Conservation (phyloP, 2,113 vertebrate species). For the Phocoena phocoena region DNA sequence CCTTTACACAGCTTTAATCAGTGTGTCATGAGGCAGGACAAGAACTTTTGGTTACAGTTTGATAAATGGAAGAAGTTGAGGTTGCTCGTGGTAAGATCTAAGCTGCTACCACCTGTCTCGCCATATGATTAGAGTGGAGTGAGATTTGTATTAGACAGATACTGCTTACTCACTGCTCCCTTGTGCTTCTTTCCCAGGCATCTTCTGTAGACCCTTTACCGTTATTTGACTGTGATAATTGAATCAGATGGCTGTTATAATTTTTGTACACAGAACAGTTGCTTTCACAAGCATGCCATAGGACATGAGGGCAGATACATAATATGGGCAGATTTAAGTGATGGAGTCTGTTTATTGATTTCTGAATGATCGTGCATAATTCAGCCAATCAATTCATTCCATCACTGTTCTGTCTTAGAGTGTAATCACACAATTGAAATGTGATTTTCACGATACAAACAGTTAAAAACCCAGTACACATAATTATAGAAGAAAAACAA, state of each 20-base stretch:
- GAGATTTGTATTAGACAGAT: not conserved
- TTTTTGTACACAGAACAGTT: not conserved
- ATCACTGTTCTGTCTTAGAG: not conserved
- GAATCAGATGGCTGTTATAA: not conserved
- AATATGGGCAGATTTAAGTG: not conserved
- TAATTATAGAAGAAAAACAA: conserved; percentile 50
- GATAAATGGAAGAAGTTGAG: conserved; percentile 3
- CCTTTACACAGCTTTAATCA: not conserved
- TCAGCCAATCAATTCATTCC: not conserved
- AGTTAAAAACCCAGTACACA: conserved; percentile 37
- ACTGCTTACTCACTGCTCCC: not conserved
- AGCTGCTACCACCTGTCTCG: not conserved
- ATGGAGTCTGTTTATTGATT: conserved; percentile 29
- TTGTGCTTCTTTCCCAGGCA: not conserved
- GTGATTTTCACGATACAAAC: conserved; percentile 31
- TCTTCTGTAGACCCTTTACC: not conserved
- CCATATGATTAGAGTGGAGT: not conserved
- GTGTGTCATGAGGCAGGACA: not conserved
- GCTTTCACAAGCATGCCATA: not conserved
- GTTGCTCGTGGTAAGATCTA: not conserved
- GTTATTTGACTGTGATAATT: not conserved
- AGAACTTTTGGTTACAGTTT: conserved; percentile 1
- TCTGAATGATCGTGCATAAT: conserved; percentile 18
- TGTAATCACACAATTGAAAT: conserved; percentile 32
- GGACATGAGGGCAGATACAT: not conserved